Conservation (phyloP, 2,797 vertebrate species). For the Novumbra hubbsi region DNA sequence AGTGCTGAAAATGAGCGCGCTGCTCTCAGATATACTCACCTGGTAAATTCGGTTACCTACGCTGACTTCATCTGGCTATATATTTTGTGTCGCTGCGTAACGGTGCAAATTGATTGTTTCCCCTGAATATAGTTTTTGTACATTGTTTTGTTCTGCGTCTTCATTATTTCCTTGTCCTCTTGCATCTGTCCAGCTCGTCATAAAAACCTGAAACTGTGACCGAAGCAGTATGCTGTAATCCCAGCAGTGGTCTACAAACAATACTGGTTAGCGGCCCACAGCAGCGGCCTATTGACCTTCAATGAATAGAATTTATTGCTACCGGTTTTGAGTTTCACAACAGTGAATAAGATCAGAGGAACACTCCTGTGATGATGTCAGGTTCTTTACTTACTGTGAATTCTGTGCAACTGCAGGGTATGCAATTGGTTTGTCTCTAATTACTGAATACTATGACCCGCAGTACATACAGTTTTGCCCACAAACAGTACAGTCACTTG, state of each 20-base stretch:
- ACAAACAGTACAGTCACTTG: background rate
- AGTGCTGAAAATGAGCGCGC: too few relatives aligned
- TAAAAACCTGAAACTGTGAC: background rate
- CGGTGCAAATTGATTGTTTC: too few relatives aligned
- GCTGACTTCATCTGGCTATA: too few relatives aligned
- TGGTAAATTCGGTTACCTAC: too few relatives aligned
- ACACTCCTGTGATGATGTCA: conserved; percentile 19
- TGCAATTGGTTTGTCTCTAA: background rate
- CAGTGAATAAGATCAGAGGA: conserved; percentile 10
- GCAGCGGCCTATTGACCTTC: background rate
- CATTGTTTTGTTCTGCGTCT: too few relatives aligned
- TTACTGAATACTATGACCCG: background rate
- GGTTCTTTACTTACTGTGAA: conserved; percentile 16
- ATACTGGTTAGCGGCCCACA: background rate
- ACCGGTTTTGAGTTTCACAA: conserved; percentile 24
- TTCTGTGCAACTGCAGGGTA: conserved; percentile 1
- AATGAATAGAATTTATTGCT: conserved; percentile 16
- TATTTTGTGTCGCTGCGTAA: too few relatives aligned
- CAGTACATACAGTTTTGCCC: background rate
- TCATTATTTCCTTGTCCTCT: too few relatives aligned
- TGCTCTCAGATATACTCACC: too few relatives aligned
- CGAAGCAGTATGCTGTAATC: background rate
- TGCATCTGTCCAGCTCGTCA: too few relatives aligned
- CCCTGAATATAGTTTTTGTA: too few relatives aligned
- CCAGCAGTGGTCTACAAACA: background rate